These are phyloP conservation scores for Sciurus niger DNA, from an alignment of 2,113 vertebrate genomes.

Conservation along the genomic window DNA sequence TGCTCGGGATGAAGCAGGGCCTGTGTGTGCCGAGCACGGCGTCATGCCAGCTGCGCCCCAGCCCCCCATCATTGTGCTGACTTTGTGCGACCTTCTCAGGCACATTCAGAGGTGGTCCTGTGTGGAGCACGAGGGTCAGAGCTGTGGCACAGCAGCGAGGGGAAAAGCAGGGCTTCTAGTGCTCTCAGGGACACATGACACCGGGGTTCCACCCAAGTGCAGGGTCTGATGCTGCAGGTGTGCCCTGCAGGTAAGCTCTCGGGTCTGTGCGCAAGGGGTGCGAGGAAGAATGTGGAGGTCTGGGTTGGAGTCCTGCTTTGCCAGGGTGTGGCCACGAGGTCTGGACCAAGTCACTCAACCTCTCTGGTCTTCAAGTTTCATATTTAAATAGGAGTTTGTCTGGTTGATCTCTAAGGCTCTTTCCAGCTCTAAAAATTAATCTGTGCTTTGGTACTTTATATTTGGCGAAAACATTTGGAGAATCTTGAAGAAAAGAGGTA, in stretches of 20 bases:
- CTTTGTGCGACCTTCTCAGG: background rate
- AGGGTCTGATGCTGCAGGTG: background rate
- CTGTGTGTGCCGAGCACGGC: background rate
- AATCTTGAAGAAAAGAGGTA: conserved; percentile 72
- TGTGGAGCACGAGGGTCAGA: background rate
- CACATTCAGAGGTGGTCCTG: background rate
- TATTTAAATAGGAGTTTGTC: conserved; percentile 17
- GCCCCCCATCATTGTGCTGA: background rate
- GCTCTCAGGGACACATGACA: background rate
- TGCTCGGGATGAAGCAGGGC: background rate
- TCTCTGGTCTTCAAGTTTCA: background rate
- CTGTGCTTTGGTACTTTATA: conserved; percentile 60
- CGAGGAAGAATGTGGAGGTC: background rate
- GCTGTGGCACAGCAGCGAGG: background rate
- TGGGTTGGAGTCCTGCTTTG: background rate
- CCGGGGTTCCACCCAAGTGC: background rate
- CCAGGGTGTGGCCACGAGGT: background rate
- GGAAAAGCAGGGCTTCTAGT: background rate
- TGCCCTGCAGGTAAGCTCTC: background rate
- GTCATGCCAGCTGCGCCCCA: background rate
- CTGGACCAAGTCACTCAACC: background rate
- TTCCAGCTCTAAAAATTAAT: conserved; percentile 62
- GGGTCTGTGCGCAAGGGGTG: background rate
- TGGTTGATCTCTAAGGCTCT: conserved; percentile 32
- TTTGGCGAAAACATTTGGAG: conserved; percentile 65